Base-by-base conservation (phyloP, 2,113 vertebrate species). In the Struthidea cinerea region DNA sequence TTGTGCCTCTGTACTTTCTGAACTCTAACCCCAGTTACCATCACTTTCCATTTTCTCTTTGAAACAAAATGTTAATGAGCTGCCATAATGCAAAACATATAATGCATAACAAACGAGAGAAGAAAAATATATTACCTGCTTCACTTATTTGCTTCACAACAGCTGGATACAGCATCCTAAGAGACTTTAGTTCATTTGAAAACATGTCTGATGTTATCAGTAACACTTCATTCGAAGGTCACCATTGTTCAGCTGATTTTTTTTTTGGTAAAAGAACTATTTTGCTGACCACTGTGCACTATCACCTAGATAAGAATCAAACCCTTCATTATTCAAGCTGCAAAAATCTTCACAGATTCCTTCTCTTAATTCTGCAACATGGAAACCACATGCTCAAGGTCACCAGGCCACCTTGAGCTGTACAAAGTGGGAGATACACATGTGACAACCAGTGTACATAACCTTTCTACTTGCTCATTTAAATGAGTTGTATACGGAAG, bases 21-120 rank as follows among this genome's bases (percentile, higher is more conserved):
- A 87, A 47, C 49, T 63, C 26, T 82, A 68, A 76, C 33, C 10
- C 12, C n/a, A 37, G 23, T 46, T 74, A 87, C 10, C 28, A 63
- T 21, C 28, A 55, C 39, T 75, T 87, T 59, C n/a, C 52, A 71
- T 84, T 59, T 77, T 85, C 4, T 52, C 12, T 93, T 85, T 87
- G 50, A 92, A 85, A 44, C 14, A 71, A 79, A 92, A 71, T 76
- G 16, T 59, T 94, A 71, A 82, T 55, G 21, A 87, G 30, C 26
- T 3, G 2, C 26, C 28, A 32, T 84, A 70, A 55, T 55, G 33
- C 17, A 59, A 67, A 28, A 30, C 3, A 0, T 28, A 10, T 23
- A 59, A 35, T 2, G 3, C 24, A 26, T 37, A 55, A 12, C 21
- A 78, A 77, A 26, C 57, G 32, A 80, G 16, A 73, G 23, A 79